Percentiles rank a stretch among this genome's conserved stretches.
Conservation (phyloP, 2,113 vertebrate species). For the Neogale vison region DNA sequence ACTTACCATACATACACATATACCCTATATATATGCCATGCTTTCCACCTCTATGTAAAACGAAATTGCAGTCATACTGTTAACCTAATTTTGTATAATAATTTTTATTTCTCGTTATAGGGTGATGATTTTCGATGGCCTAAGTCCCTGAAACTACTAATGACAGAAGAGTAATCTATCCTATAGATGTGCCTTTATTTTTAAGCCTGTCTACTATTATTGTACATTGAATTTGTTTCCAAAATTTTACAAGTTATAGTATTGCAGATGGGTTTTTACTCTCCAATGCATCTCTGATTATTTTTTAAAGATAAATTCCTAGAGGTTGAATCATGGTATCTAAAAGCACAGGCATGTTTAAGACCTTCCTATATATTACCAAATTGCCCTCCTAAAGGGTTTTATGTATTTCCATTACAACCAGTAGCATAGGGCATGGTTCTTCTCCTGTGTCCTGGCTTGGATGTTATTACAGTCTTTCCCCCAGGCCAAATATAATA, state of each 20-base stretch:
- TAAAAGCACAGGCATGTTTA: not conserved
- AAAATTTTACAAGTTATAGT: not conserved
- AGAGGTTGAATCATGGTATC: not conserved
- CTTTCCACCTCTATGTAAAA: not conserved
- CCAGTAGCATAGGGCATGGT: not conserved
- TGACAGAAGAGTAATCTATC: not conserved
- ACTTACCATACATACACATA: not conserved
- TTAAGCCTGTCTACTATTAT: conserved; percentile 5
- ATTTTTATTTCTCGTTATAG: not conserved
- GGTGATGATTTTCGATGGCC: not conserved
- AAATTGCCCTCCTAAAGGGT: not conserved
- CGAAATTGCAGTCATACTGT: not conserved
- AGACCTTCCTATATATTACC: not conserved
- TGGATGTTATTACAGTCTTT: not conserved
- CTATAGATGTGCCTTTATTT: not conserved
- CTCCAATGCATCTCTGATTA: not conserved
- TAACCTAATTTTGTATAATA: not conserved
- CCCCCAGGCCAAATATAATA: not conserved
- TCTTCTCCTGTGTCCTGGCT: not conserved
- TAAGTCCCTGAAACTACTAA: conserved; percentile 21
- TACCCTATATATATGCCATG: not conserved
- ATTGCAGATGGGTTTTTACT: not conserved
- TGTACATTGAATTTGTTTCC: not conserved
- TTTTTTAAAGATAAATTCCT: conserved; percentile 17
- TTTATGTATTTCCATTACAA: not conserved